A percentile compares a stretch with the other conserved stretches of the same genome.
These are phyloP conservation scores for Pristionchus exspectatus DNA, from an alignment of 2,888 invertebrate species.

Conservation along the genomic window DNA sequence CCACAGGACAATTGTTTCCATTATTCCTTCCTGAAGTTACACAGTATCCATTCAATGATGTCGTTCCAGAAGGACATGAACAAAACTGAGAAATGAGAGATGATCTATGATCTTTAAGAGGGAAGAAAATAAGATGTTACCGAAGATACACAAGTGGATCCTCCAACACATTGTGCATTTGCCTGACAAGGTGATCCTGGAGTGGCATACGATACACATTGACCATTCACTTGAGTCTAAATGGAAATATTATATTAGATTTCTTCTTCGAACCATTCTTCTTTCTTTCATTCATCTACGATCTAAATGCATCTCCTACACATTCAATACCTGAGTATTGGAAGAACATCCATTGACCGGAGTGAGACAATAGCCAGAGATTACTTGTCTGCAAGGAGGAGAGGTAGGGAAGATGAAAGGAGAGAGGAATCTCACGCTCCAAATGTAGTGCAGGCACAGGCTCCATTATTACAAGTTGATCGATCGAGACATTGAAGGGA, in stretches of 20 bases:
- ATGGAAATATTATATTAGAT: background rate
- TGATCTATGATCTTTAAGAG: background rate
- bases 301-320: background rate
- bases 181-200: background rate
- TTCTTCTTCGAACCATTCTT: background rate
- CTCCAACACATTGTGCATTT: conserved; percentile 42
- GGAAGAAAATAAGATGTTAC: background rate
- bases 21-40: background rate
- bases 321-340: background rate
- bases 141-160: conserved; percentile 28
- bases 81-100: background rate
- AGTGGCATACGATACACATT: conserved; percentile 8
- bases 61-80: conserved; percentile 17
- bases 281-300: no score
- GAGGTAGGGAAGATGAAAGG: background rate
- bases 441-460: background rate
- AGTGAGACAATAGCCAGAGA: conserved; percentile 23
- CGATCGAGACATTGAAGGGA: conserved; percentile 9
- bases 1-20: background rate
- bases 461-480: background rate
- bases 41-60: conserved; percentile 34
- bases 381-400: background rate
- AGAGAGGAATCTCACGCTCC: background rate
- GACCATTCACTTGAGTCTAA: conserved; percentile 22
- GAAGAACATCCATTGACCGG: background rate